phyloP scores from a whole-genome alignment of 2,888 invertebrate genomes.

The Loripinus fragilis region DNA sequence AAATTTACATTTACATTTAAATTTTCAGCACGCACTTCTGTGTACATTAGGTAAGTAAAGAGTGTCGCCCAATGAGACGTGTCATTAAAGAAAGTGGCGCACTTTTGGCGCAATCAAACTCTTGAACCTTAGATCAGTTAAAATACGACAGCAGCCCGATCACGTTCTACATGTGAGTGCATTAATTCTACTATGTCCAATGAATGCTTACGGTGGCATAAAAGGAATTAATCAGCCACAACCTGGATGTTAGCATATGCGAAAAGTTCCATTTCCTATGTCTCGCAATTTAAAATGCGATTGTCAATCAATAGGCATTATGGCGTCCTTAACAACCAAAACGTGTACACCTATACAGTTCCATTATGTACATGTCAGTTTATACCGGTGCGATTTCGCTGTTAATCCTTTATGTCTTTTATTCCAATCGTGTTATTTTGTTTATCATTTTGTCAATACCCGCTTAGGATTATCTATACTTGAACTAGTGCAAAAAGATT shows the following conservation, averaged over 20 bases:
- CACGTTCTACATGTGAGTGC: no score
- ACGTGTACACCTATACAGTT: conserved; percentile 7
- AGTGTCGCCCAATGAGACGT: conserved; percentile 36
- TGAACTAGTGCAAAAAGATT: background rate
- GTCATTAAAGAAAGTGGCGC: no score
- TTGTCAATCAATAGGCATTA: conserved; percentile 36
- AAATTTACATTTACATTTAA: conserved; percentile 16
- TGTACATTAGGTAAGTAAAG: conserved; percentile 9
- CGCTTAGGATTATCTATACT: background rate
- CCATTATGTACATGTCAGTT: background rate
- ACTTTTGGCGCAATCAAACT: no score
- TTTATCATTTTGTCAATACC: conserved; percentile 3
- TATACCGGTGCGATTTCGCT: background rate
- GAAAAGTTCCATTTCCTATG: no score
- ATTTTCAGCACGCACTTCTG: background rate
- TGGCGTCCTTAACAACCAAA: conserved; percentile 49
- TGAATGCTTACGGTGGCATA: no score
- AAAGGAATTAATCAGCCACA: no score
- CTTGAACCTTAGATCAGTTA: no score
- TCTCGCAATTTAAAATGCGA: no score
- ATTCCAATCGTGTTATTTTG: conserved; percentile 12
- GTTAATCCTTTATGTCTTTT: conserved; percentile 13
- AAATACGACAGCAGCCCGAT: no score
- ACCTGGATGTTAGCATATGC: no score
- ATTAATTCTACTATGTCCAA: no score